Evolutionary conservation across 2,888 invertebrate species (phyloP).

Genomic region (Morpho helenor): DNA sequence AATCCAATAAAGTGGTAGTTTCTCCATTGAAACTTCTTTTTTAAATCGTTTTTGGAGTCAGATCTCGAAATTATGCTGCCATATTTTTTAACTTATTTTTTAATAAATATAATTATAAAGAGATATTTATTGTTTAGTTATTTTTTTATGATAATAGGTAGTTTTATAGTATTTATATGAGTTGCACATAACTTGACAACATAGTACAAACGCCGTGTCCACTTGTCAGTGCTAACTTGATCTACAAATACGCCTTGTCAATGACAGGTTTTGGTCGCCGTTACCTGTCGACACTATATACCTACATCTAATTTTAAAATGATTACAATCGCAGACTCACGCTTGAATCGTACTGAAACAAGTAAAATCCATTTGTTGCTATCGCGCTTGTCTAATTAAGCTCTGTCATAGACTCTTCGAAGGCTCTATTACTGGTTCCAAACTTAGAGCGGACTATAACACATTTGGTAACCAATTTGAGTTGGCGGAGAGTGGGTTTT

Average conservation of each 20-base stretch:
- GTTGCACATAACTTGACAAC: neutral
- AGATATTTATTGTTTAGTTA: no score
- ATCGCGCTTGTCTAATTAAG: slow-evolving; percentile 78
- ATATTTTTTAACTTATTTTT: no score
- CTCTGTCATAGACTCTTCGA: slow-evolving; percentile 78
- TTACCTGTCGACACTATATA: slow-evolving; percentile 6
- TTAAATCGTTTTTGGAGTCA: no score
- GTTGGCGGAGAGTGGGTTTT: slow-evolving; percentile 46
- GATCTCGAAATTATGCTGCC: no score
- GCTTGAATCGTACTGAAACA: slow-evolving; percentile 57
- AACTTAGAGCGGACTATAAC: slow-evolving; percentile 74
- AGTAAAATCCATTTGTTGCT: slow-evolving; percentile 76
- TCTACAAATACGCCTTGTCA: slow-evolving; percentile 13
- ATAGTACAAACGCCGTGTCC: neutral
- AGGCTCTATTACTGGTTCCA: slow-evolving; percentile 77
- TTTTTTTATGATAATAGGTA: neutral
- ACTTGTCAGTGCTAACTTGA: slow-evolving; percentile 5
- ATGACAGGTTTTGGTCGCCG: slow-evolving; percentile 8
- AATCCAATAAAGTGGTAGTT: no score
- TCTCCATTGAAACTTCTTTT: no score
- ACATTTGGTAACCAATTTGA: slow-evolving; percentile 69
- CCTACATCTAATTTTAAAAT: slow-evolving; percentile 42
- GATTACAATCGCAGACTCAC: slow-evolving; percentile 45
- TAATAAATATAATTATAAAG: no score
- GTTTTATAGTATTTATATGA: neutral